A percentile compares a stretch with the other conserved stretches of the same genome.
Evolutionary conservation across 2,888 invertebrate species (phyloP).

Genomic region (Chirona hameri): DNA sequence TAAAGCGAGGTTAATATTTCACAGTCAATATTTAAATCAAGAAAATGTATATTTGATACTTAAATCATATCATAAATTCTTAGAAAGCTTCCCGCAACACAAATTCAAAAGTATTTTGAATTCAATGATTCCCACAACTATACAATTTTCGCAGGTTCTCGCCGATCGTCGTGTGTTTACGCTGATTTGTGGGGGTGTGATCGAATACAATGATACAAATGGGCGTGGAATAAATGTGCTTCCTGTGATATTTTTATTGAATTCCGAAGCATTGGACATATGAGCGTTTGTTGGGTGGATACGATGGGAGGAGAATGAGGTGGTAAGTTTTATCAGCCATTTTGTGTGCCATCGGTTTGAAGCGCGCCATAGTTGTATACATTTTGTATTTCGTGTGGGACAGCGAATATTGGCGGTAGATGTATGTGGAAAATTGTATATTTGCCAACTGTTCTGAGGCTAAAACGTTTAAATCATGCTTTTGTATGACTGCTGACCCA

Average conservation of each 20-base stretch:
- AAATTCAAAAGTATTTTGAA: not conserved
- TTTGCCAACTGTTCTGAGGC: no score
- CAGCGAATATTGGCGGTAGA: no score
- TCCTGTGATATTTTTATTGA: not conserved
- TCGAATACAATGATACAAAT: not conserved
- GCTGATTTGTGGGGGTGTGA: not conserved
- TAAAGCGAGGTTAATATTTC: not conserved
- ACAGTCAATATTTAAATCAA: not conserved
- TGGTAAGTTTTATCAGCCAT: constrained; percentile 5
- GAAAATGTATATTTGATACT: not conserved
- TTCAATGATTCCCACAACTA: not conserved
- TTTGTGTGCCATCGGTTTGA: not conserved
- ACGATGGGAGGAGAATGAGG: not conserved
- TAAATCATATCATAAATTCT: not conserved
- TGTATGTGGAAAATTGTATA: no score
- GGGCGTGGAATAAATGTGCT: not conserved
- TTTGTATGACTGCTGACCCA: no score
- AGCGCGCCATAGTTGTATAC: not conserved
- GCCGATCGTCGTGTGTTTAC: not conserved
- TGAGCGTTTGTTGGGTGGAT: not conserved
- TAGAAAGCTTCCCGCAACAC: not conserved
- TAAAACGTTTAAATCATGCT: no score
- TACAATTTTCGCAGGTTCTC: constrained; percentile 5
- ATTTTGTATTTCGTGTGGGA: not conserved
- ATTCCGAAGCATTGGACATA: not conserved